phyloP scores from a whole-genome alignment of 1,140 invertebrate genomes.

The Pteromalus puparum region DNA sequence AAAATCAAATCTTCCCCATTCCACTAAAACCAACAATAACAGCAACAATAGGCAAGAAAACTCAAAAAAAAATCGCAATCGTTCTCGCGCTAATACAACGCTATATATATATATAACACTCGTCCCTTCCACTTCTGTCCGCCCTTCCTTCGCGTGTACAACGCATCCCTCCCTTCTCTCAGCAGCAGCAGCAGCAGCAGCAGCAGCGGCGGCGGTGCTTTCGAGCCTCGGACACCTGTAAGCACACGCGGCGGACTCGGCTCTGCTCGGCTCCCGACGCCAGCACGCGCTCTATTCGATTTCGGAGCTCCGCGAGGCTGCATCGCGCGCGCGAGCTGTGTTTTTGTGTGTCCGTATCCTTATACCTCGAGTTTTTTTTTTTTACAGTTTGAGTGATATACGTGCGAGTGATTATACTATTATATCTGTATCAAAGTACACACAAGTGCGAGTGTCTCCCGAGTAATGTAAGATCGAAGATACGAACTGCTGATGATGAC shows the following conservation, averaged over 20 bases:
- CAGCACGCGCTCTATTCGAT: slow-evolving; percentile 11
- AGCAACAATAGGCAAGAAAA: too few species aligned
- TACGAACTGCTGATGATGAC: too few species aligned
- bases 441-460: not conserved
- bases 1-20: not conserved
- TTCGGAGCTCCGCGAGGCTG: not conserved
- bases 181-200: slow-evolving; percentile 40
- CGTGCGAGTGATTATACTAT: too few species aligned
- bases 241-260: slow-evolving; percentile 42
- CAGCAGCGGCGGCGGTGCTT: slow-evolving; percentile 12
- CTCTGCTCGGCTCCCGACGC: slow-evolving; percentile 23
- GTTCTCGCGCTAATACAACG: too few species aligned
- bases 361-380: too few species aligned
- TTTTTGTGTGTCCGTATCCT: too few species aligned
- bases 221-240: slow-evolving; percentile 61
- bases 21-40: too few species aligned
- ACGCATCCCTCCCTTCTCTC: slow-evolving; percentile 16
- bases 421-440: not conserved
- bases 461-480: too few species aligned
- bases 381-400: not conserved
- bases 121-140: not conserved
- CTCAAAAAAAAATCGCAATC: too few species aligned
- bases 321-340: not conserved
- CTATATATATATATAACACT: too few species aligned
- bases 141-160: not conserved